Conservation (phyloP, 2,888 invertebrate genomes). For the Diaperis boleti region DNA sequence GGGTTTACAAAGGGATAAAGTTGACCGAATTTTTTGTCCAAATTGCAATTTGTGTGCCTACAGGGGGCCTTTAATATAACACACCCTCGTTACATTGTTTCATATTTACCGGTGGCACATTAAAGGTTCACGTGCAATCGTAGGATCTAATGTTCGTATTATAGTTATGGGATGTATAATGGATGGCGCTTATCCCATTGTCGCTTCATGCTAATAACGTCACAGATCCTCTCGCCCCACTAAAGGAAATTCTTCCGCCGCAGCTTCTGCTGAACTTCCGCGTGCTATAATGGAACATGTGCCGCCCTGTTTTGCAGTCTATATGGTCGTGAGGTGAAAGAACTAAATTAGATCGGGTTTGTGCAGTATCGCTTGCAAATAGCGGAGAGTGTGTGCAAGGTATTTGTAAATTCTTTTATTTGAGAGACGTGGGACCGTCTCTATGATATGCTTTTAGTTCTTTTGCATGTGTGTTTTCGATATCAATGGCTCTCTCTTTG, state of each 20-base stretch:
- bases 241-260: slow-evolving; percentile 29
- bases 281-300: slow-evolving; percentile 21
- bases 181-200: slow-evolving; percentile 19
- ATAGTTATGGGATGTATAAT: slow-evolving; percentile 24
- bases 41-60: slow-evolving; percentile 10
- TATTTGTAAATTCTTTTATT: too few species aligned
- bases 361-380: too few species aligned
- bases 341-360: too few species aligned
- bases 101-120: slow-evolving; percentile 16
- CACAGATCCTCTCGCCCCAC: not conserved
- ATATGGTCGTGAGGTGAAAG: not conserved
- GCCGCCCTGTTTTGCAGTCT: not conserved
- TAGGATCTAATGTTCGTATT: too few species aligned
- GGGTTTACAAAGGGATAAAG: slow-evolving; percentile 6
- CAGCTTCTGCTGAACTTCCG: slow-evolving; percentile 18
- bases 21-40: slow-evolving; percentile 5
- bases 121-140: slow-evolving; percentile 13
- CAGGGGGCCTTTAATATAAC: too few species aligned
- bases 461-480: slow-evolving; percentile 17
- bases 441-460: slow-evolving; percentile 26
- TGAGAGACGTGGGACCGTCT: too few species aligned
- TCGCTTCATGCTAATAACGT: slow-evolving; percentile 19
- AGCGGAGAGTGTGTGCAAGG: too few species aligned
- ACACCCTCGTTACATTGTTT: not conserved
- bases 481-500: slow-evolving; percentile 14